These are phyloP conservation scores for Scotopteryx bipunctaria DNA, from an alignment of 2,888 invertebrate genomes.

Conservation along the genomic window DNA sequence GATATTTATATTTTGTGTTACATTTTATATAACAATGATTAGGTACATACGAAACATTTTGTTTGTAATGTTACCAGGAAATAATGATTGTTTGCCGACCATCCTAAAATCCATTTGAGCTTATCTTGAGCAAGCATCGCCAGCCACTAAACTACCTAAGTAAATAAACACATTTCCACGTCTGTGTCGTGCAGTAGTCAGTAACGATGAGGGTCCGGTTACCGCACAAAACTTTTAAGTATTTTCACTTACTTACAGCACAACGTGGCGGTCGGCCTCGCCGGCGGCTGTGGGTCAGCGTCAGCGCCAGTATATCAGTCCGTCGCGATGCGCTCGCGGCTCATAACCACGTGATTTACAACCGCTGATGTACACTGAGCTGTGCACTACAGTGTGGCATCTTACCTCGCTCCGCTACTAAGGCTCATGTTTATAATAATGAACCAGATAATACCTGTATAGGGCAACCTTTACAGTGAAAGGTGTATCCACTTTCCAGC, in stretches of 20 bases:
- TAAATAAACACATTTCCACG: too few relatives aligned
- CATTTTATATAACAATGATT: not conserved
- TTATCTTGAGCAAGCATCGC: not conserved
- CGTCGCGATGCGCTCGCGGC: conserved; percentile 14
- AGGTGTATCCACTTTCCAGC: too few relatives aligned
- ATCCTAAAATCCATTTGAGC: not conserved
- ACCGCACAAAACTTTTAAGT: too few relatives aligned
- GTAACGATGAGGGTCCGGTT: too few relatives aligned
- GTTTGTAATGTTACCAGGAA: not conserved
- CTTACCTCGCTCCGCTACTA: too few relatives aligned
- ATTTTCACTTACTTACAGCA: too few relatives aligned
- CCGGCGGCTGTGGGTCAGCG: conserved; percentile 51
- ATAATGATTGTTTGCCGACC: not conserved
- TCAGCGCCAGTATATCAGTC: too few relatives aligned
- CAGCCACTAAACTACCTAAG: not conserved
- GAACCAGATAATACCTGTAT: too few relatives aligned
- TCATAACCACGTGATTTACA: not conserved
- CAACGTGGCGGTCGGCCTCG: conserved; percentile 43
- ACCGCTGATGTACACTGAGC: not conserved
- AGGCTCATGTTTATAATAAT: too few relatives aligned
- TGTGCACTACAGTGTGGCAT: not conserved
- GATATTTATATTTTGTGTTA: not conserved
- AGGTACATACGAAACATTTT: not conserved
- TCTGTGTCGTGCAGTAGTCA: too few relatives aligned
- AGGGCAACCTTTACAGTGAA: too few relatives aligned